Percentiles rank a stretch among this genome's conserved stretches.
These are phyloP conservation scores for Bradypus variegatus DNA, from an alignment of 2,797 vertebrate genomes.

Conservation along the genomic window DNA sequence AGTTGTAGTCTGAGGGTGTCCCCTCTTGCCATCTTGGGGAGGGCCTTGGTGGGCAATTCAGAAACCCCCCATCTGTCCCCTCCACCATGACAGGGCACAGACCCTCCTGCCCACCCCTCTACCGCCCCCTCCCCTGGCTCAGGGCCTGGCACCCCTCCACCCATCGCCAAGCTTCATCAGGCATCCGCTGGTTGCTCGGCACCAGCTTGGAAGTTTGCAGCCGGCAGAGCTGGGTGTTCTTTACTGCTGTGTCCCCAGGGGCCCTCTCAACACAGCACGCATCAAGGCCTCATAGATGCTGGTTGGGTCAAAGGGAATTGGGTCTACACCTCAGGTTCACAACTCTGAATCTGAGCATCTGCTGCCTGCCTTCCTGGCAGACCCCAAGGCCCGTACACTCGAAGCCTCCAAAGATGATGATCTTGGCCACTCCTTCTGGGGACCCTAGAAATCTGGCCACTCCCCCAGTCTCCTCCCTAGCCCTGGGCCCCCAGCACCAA, in stretches of 20 bases:
- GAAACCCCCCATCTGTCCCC: neutral
- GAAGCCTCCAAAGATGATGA: neutral
- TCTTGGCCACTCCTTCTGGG: neutral
- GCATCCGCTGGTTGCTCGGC: neutral
- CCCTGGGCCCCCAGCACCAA: neutral
- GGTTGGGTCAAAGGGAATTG: neutral
- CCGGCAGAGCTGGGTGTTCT: too few species aligned
- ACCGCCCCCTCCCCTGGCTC: accelerated
- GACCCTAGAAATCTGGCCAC: neutral
- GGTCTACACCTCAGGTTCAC: neutral
- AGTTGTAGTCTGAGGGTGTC: neutral
- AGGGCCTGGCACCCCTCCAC: too few species aligned
- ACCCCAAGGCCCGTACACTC: too few species aligned
- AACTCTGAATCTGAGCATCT: neutral
- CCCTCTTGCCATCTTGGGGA: neutral
- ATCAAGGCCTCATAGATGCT: neutral
- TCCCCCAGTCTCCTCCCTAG: neutral
- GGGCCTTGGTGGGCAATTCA: neutral
- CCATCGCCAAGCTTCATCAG: accelerated
- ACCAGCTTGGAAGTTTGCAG: neutral
- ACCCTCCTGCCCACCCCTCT: too few species aligned
- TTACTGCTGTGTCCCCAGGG: too few species aligned
- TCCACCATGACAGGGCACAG: neutral
- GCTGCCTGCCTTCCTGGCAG: neutral
- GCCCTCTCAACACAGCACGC: neutral